These are phyloP conservation scores for Meda fulgida DNA, from an alignment of 2,797 vertebrate genomes.

Conservation along the genomic window DNA sequence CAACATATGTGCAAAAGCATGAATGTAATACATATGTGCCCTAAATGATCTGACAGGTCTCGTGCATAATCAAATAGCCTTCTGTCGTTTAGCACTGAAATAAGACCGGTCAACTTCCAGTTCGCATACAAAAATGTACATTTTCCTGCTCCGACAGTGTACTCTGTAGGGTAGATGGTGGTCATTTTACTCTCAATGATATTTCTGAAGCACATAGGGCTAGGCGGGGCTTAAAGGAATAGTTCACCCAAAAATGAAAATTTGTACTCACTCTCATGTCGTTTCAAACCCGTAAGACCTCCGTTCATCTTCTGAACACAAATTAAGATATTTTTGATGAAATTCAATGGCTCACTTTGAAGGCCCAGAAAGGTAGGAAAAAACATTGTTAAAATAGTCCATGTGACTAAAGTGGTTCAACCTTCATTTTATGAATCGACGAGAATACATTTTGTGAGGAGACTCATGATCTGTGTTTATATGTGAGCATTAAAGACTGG, in stretches of 20 bases:
- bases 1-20: background rate
- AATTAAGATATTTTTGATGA: too few relatives aligned
- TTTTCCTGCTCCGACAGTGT: background rate
- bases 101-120: background rate
- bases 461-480: too few relatives aligned
- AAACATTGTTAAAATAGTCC: too few relatives aligned
- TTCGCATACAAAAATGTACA: background rate
- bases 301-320: too few relatives aligned
- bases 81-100: background rate
- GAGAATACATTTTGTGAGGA: too few relatives aligned
- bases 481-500: background rate
- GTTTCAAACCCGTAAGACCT: too few relatives aligned
- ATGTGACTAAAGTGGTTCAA: too few relatives aligned
- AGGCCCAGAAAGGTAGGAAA: too few relatives aligned
- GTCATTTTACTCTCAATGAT: background rate
- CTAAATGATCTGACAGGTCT: slow-evolving; percentile 18
- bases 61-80: background rate
- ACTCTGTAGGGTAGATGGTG: background rate
- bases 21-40: background rate
- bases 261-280: too few relatives aligned
- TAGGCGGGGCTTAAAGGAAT: background rate
- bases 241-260: too few relatives aligned
- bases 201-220: background rate
- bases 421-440: too few relatives aligned
- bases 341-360: too few relatives aligned